Base-by-base conservation (phyloP, 2,888 invertebrate species). In the Lochmaea capreae region DNA sequence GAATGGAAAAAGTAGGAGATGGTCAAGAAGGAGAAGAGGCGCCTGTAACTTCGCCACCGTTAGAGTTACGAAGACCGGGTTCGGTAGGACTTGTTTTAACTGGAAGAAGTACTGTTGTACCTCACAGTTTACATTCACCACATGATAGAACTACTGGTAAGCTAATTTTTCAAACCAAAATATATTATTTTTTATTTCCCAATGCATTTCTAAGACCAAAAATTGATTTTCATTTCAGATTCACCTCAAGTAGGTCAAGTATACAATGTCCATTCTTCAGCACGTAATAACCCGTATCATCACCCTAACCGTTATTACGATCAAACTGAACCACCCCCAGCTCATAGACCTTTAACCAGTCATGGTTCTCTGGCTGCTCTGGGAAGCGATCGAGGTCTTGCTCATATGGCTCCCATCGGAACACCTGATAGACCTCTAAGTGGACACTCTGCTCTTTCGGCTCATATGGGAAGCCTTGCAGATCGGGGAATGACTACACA, bases 81-180 rank as follows among this genome's bases (percentile, higher is more conserved):
- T 89, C 89, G 72, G 90, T 89, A 74, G 90, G 89, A 0, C 78
- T 85, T 63, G 84, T 83, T 54, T 79, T 85, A 58, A 83, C 85
- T 33, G 89, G 89, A 58, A 88, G 92, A 79, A 88, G 88, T 81
- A 91, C 90, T 61, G 88, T 90, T 79, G 93, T 91, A 82, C 93
- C 91, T 77, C 93, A 90, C 74, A 91, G 92, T 79, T 88, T 92
- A 80, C 92, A 92, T 86, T 92, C 92, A 83, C 93, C 93, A 58
- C 90, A 91, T 79, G 92, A 94, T 86, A 89, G 94, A 81, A 88
- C 92, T 77, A 90, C 92, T 79, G 91, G 92, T 89, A 87, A 82
- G 71, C 61, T 16, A 10, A 42, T 18, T 4, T 59, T 57, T n/a
- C 9, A 46, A 70, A 26, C 10, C 10, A 8, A 49, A 18, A 18